Evolutionary conservation across 1,140 invertebrate species (phyloP).

Genomic region (Drosophila watanabei): DNA sequence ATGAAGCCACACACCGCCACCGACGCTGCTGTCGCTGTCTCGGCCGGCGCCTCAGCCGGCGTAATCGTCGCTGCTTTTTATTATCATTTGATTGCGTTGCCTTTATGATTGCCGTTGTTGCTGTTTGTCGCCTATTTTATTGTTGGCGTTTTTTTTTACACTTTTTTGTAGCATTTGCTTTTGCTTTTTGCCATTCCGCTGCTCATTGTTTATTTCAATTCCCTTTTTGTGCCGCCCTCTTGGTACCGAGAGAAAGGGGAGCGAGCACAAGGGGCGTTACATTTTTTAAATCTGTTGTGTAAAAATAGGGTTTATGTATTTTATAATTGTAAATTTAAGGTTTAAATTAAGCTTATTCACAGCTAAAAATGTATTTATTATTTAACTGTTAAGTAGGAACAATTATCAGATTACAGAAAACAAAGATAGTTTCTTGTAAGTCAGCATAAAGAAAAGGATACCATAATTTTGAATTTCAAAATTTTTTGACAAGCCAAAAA

Average conservation of each 20-base stretch:
- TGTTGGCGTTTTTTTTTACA: slow-evolving; percentile 43
- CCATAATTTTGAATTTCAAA: no score
- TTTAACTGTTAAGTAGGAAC: no score
- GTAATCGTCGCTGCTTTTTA: slow-evolving; percentile 81
- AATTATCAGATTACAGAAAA: no score
- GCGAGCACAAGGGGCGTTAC: not conserved
- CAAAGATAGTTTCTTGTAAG: no score
- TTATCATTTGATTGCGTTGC: slow-evolving; percentile 80
- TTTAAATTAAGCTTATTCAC: not conserved
- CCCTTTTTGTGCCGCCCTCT: slow-evolving; percentile 40
- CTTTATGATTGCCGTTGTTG: slow-evolving; percentile 72
- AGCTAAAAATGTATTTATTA: no score
- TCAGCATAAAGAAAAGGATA: no score
- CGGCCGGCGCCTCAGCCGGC: slow-evolving; percentile 40
- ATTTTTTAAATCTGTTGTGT: not conserved
- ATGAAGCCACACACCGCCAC: slow-evolving; percentile 30
- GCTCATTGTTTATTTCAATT: slow-evolving; percentile 72
- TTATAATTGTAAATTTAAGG: not conserved
- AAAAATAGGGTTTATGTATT: not conserved
- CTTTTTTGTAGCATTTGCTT: slow-evolving; percentile 38
- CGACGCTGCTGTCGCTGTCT: slow-evolving; percentile 9
- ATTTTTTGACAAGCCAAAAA: no score
- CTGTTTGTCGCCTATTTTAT: slow-evolving; percentile 57
- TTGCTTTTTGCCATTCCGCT: slow-evolving; percentile 58
- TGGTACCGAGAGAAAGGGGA: slow-evolving; percentile 25